Percentiles rank a stretch among this genome's conserved stretches.
Conservation (phyloP, 2,888 invertebrate species). For the Aphodius granarius region DNA sequence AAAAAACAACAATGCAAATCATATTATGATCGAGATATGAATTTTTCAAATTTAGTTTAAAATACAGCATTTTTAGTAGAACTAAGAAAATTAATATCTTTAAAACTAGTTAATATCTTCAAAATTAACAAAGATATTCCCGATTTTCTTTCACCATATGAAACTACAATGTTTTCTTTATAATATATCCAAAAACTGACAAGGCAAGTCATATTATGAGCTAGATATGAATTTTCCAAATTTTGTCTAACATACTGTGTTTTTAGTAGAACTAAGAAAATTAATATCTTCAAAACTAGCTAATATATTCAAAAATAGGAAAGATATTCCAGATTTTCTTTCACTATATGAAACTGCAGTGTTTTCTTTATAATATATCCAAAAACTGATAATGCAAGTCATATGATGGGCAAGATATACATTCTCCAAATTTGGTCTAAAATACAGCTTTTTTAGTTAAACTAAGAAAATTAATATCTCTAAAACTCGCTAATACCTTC, state of each 20-base stretch:
- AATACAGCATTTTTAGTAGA: no score
- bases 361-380: neutral
- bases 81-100: neutral
- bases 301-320: neutral
- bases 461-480: no score
- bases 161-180: neutral
- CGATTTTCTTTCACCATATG: neutral
- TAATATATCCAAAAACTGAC: neutral
- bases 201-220: neutral
- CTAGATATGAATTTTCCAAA: no score
- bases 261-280: neutral
- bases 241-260: no score
- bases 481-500: neutral
- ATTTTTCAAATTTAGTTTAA: no score
- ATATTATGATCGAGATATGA: neutral
- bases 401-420: neutral
- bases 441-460: no score
- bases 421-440: neutral
- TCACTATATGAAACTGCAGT: neutral
- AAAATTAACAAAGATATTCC: neutral
- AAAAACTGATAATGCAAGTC: neutral
- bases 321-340: neutral
- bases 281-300: neutral
- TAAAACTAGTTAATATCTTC: neutral
- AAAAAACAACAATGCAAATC: neutral